phyloP scores from a whole-genome alignment of 2,888 invertebrate genomes.

The Tubulanus polymorphus region DNA sequence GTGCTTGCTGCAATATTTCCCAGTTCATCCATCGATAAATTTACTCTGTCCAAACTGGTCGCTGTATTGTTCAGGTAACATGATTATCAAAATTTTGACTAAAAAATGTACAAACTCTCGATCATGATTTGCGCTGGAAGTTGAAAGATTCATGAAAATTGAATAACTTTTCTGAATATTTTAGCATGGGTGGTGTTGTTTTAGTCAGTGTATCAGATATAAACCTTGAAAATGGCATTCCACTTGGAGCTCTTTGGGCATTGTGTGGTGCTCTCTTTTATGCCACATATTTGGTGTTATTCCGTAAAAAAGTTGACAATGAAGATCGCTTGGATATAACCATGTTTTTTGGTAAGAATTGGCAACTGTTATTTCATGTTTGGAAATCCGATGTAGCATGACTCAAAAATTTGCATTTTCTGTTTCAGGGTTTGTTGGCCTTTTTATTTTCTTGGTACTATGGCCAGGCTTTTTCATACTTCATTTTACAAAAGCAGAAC shows the following conservation, averaged over 20 bases:
- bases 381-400: no score
- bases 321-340: slow-evolving; percentile 93
- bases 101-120: no score
- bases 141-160: no score
- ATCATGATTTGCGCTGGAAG: no score
- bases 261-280: slow-evolving; percentile 85
- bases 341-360: slow-evolving; percentile 80
- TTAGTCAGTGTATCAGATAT: slow-evolving; percentile 74
- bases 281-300: slow-evolving; percentile 82
- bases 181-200: slow-evolving; percentile 53
- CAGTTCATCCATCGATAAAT: slow-evolving; percentile 73
- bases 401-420: no score
- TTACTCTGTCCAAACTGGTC: slow-evolving; percentile 79
- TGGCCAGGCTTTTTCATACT: slow-evolving; percentile 88
- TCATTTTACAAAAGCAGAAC: slow-evolving; percentile 75
- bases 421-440: slow-evolving; percentile 81
- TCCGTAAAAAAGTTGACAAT: slow-evolving; percentile 76
- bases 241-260: slow-evolving; percentile 75
- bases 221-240: slow-evolving; percentile 65
- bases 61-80: slow-evolving; percentile 61
- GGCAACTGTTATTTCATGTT: neutral
- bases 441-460: slow-evolving; percentile 79
- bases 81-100: neutral
- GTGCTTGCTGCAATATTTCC: slow-evolving; percentile 83
- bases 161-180: no score